Evolutionary conservation across 2,113 vertebrate species (phyloP), one percentile per base, ranked within the genome.

Genomic region (Gymnocephalus cernua): DNA sequence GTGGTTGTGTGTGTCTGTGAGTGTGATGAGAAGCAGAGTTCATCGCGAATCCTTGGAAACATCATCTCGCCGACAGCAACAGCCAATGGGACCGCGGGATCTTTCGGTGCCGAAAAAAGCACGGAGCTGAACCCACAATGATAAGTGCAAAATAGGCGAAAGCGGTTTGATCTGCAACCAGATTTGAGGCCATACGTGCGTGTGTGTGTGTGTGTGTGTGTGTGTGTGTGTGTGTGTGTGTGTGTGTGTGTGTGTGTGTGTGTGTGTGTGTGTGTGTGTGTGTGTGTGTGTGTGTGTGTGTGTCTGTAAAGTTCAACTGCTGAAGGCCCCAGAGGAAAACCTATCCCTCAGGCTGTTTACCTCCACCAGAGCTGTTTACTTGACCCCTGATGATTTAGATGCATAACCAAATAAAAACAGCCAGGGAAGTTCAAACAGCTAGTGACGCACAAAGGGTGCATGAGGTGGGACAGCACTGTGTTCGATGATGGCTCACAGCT

Each of bases 321-420:
- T 68, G 63, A 79, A 86, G 81, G 88, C 91, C 91, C 88, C 90
- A 85, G 78, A 90, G 84, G 86, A 92, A 92, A 88, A 88, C 90
- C 68, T 88, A 87, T 93, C 91, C 91, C 87, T 89, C 81, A 63
- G 85, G 89, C 88, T 94, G 94, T 94, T 94, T 95, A 94, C 92
- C 91, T 89, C 83, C 86, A 80, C 83, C 83, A 86, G 83, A 92
- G 85, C 86, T 93, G 94, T 94, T 94, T 94, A 94, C 93, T 93
- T 93, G 92, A 91, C 90, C 93, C 79, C 93, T 85, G 93, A 94
- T 94, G 93, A 94, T 93, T 95, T 94, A 93, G 93, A 93, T 82
- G 73, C 93, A 91, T 79, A 88, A 90, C 75, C 89, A 92, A 93
- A 93, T 94, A 92, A 94, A 93, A 94, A 91, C 92, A 90, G 82